Evolutionary conservation across 2,888 invertebrate genomes (phyloP).

Genomic region (Hydropsyche betteni): DNA sequence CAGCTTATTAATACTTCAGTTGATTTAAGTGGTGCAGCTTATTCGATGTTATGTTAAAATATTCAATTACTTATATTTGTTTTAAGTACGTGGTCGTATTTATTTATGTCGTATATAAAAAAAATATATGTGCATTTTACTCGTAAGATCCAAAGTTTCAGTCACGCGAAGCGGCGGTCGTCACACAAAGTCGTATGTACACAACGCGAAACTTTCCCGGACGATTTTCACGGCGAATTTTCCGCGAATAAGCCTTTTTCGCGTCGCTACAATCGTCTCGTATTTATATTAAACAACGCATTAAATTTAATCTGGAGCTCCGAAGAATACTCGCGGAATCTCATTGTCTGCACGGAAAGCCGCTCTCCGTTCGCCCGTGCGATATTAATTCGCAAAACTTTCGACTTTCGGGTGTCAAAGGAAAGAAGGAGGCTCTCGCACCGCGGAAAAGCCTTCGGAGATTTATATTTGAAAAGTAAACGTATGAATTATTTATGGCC

Average conservation of each 20-base stretch:
- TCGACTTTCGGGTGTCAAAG: conserved; percentile 26
- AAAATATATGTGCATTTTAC: no score
- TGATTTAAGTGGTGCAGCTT: no score
- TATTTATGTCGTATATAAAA: no score
- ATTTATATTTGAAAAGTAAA: conserved; percentile 45
- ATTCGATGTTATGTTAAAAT: no score
- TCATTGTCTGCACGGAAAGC: neutral
- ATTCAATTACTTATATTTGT: no score
- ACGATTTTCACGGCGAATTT: no score
- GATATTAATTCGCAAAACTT: conserved; percentile 29
- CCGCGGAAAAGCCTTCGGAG: conserved; percentile 34
- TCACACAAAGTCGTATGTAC: no score
- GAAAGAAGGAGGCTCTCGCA: neutral
- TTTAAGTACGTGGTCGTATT: no score
- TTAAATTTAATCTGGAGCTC: conserved; percentile 25
- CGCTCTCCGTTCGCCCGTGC: neutral
- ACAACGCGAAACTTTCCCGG: no score
- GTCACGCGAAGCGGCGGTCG: no score
- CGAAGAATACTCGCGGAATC: neutral
- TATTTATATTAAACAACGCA: conserved; percentile 21
- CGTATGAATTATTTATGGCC: conserved; percentile 49
- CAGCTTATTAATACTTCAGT: no score
- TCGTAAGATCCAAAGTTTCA: no score
- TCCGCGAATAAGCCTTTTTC: neutral
- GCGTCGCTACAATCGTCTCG: conserved; percentile 2